Percentiles rank a stretch among this genome's conserved stretches.
Conservation (phyloP, 2,797 vertebrate genomes). For the Coreius guichenoti region DNA sequence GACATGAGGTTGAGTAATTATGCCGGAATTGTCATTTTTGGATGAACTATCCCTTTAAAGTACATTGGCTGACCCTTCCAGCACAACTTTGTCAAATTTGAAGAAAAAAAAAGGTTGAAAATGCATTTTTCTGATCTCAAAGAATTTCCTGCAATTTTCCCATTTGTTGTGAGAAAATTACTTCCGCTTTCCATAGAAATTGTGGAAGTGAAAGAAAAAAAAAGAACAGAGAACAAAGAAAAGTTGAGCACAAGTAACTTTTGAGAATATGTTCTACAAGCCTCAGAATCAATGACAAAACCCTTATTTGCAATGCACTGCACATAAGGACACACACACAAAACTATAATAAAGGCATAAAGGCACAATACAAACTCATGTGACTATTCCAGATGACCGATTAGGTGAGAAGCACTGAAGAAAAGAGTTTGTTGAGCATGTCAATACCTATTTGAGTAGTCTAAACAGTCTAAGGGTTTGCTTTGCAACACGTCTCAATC, state of each 20-base stretch:
- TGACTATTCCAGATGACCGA: not conserved
- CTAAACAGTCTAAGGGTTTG: constrained; percentile 3
- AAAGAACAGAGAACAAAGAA: not conserved
- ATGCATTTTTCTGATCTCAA: not conserved
- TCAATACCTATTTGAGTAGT: not conserved
- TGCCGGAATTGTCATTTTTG: not conserved
- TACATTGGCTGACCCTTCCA: not conserved
- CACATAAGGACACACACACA: not conserved
- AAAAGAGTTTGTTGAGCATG: constrained; percentile 5
- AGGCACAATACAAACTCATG: not conserved
- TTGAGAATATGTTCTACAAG: not conserved
- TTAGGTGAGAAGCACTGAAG: not conserved
- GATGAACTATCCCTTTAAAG: not conserved
- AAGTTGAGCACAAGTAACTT: not conserved
- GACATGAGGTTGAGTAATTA: not conserved
- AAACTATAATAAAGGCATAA: not conserved
- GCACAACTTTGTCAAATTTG: not conserved
- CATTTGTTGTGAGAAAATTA: not conserved
- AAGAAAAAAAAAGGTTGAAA: not conserved
- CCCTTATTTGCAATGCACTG: constrained; percentile 1
- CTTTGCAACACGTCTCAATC: not conserved
- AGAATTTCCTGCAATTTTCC: not conserved
- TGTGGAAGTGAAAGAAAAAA: not conserved
- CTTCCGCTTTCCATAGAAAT: constrained; percentile 2
- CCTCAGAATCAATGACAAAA: constrained; percentile 8